Evolutionary conservation across 2,888 invertebrate genomes (phyloP).

Genomic region (Chymomyza caudatula): DNA sequence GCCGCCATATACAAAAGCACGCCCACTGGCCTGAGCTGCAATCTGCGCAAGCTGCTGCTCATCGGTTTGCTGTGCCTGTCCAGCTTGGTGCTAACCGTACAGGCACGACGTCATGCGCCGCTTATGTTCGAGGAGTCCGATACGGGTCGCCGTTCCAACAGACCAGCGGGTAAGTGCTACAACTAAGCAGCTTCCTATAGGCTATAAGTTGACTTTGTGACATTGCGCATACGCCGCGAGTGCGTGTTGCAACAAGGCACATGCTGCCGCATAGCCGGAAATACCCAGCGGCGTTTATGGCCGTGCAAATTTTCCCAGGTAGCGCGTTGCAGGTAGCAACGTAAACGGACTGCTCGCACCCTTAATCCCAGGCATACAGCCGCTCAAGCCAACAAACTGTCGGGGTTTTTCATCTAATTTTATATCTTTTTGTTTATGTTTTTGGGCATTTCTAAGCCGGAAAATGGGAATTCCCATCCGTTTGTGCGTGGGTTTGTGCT

Average conservation of each 20-base stretch:
- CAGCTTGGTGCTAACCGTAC: constrained; percentile 47
- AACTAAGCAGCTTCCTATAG: not conserved
- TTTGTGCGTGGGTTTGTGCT: constrained; percentile 1
- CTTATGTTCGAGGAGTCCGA: constrained; percentile 84
- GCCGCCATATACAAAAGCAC: not conserved
- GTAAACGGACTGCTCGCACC: constrained; percentile 21
- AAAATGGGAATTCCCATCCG: constrained; percentile 73
- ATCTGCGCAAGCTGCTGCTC: constrained; percentile 60
- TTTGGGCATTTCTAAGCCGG: constrained; percentile 52
- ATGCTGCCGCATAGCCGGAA: not conserved
- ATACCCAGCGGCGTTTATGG: not conserved
- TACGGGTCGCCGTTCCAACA: constrained; percentile 82
- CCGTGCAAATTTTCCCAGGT: constrained; percentile 36
- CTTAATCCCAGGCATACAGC: constrained; percentile 21
- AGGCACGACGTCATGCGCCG: constrained; percentile 81
- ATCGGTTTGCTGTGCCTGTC: constrained; percentile 57
- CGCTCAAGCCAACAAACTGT: not conserved
- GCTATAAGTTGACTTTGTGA: not conserved
- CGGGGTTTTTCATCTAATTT: constrained; percentile 5
- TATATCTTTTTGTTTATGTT: constrained; percentile 34
- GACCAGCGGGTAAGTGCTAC: constrained; percentile 83
- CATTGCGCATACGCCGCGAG: constrained; percentile 59
- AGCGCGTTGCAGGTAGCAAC: not conserved
- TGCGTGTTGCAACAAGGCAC: constrained; percentile 4
- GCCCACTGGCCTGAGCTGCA: constrained; percentile 5